Base-by-base conservation (phyloP, 1,140 invertebrate genomes). In the Solenopsis fugax region DNA sequence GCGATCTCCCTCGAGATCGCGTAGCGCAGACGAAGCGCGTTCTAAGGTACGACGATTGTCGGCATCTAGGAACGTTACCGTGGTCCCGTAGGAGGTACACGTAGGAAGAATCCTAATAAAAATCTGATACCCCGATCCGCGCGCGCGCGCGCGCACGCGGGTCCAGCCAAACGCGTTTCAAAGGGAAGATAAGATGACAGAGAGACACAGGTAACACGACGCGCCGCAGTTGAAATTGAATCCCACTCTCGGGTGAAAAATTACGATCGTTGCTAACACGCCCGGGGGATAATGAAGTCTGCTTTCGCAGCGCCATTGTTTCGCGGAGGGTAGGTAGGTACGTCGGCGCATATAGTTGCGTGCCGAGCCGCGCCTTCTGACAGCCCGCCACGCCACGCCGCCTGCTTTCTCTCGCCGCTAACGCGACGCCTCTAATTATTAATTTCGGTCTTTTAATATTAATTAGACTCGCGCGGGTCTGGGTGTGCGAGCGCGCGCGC, bases 91-190 rank as follows among this genome's bases (percentile, higher is more conserved):
- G 86, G 37, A n/a, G 69, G 86, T 73, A 65, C 56, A 77, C 84
- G 86, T 80, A 78, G 50, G 48, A 91, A 91, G 91, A 91, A 91
- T 91, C 85, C 90, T 90, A 88, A 91, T 91, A 91, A 91, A 91
- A 91, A 91, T 91, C 88, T 86, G 90, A 91, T 86, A 90, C 75
- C 84, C 65, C 41, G 48, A 9, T 73, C 10, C 56, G 54, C 48
- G 64, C 50, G 64, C 54, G 24, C 45, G 45, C 45, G 54, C 18
- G 18, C 54, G 56, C 48, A 54, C 52, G 56, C 54, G 18, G 24
- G 45, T 45, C 34, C 77, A 52, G 37, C 67, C 64, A 29, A 86
- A 62, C 29, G 60, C 67, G 54, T 80, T 71, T 64, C 78, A 85
- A 77, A 90, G 87, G 82, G 65, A 72, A 88, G 87, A 73, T 85